Base-by-base conservation (phyloP, 2,113 vertebrate genomes). In the Ibidorhyncha struthersii region DNA sequence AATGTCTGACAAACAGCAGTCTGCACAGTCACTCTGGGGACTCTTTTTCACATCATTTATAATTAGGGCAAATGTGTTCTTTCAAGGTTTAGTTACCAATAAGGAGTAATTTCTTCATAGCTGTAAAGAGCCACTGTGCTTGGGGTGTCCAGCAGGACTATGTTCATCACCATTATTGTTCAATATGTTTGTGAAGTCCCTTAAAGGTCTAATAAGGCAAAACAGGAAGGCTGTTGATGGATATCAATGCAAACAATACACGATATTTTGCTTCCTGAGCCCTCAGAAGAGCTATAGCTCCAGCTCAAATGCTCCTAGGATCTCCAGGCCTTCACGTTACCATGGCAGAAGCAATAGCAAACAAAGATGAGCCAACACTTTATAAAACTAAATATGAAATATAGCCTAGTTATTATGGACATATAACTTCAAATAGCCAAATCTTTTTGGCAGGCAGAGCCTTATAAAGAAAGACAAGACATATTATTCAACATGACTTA, bases 281-380 rank as follows among this genome's bases (percentile, higher is more conserved):
- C 55, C 81, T 87, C 86, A 82, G 61, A 92, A 92, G 66, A 82
- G 34, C 80, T 89, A 67, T 52, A 92, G 21, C 58, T 96, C 56
- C 92, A 96, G 61, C 14, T 93, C 53, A 79, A 95, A 76, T 45
- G 22, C 20, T 82, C n/a, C 49, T 85, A 95, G 32, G 34, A 89
- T 85, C 83, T 94, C 86, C 53, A 89, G 77, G 34, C 66, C 67
- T 76, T 91, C 65, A 45, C 32, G 95, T 97, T 95, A 89, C 96
- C 84, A 96, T 96, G 86, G 86, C 27, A 96, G 53, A 91, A 94
- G 56, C 0, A 4, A 96, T 27, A 97, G 77, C 93, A 96, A 97
- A 96, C 73, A 96, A 89, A 97, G 62, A 94, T 58, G 53, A 96
- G 73, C 43, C 77, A 93, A 81, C 3, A 2, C 13, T 94, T 95